Base-by-base conservation (phyloP, 1,140 invertebrate species). In the Listronotus oregonensis region DNA sequence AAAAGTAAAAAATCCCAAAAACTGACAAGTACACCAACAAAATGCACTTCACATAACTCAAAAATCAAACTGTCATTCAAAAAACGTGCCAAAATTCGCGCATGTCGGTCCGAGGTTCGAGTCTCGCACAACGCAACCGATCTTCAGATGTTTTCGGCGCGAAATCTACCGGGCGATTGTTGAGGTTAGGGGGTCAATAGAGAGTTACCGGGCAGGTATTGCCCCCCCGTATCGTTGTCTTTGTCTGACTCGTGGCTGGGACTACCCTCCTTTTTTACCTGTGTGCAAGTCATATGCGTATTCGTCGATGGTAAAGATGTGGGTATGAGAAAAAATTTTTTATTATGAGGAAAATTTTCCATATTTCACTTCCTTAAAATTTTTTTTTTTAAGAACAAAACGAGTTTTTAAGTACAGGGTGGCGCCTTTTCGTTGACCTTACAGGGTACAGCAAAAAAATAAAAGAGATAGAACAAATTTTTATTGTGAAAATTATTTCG, bases 151-250 rank as follows among this genome's bases (percentile, higher is more conserved):
- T 64, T 64, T 64, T 56, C 61, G 51, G 61, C 61, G 51, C 61
- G 42, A 56, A 56, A 55, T 64, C 51, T 64, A 54, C 52, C 61
- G 61, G 51, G 43, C 61, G 61, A 64, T 55, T 64, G 61, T 64
- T 34, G 40, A 31, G 39, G 50, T 46, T 47, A 32, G 44, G 31
- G 49, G 17, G 40, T 39, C 51, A 21, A 31, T 46, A 49, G 44
- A 11, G 21, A 18, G 44, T 64, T 64, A 64, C 61, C 61, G 61
- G 54, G 27, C 61, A 64, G 61, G 61, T 64, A 64, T 64, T 17
- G 17, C 42, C 15, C 37, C 59, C 47, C 43, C 31, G 49, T 61
- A 61, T 52, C 5, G 8, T 18, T 32, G 9, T 50, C 47, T 27
- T 11, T 50, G 47, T 50, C 31, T 6, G 7, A 18, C 21, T 32